A percentile compares a stretch with the other conserved stretches of the same genome.
These are phyloP conservation scores for Steinernema hermaphroditum DNA, from an alignment of 2,888 invertebrate genomes.

Conservation along the genomic window DNA sequence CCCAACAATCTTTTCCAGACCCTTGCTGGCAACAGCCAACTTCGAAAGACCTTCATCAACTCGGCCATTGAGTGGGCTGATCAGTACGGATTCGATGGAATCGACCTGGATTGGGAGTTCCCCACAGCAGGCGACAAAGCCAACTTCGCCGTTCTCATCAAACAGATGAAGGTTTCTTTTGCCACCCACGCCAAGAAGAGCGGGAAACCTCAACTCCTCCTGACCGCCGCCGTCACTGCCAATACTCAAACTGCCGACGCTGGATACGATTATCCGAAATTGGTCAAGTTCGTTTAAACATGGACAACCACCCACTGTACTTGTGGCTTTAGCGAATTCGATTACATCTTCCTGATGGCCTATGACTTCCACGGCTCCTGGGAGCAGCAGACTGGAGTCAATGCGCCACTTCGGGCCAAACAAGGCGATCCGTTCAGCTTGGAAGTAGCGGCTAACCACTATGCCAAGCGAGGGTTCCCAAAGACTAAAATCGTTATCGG, in stretches of 20 bases:
- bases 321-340: slow-evolving; percentile 44
- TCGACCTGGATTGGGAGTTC: slow-evolving; percentile 62
- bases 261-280: slow-evolving; percentile 78
- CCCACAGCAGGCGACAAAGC: slow-evolving; percentile 66
- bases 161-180: slow-evolving; percentile 54
- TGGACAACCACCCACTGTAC: no score
- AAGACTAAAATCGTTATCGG: slow-evolving; percentile 60
- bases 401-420: no score
- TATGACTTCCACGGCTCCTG: slow-evolving; percentile 60
- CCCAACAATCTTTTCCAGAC: slow-evolving; percentile 74
- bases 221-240: slow-evolving; percentile 83
- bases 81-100: no score
- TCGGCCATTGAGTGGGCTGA: slow-evolving; percentile 47
- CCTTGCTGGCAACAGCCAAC: slow-evolving; percentile 39
- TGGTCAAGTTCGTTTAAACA: slow-evolving; percentile 62
- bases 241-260: no score
- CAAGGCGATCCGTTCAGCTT: neutral
- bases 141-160: slow-evolving; percentile 31
- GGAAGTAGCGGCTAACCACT: slow-evolving; percentile 77
- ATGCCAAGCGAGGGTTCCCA: slow-evolving; percentile 68
- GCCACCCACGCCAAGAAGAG: slow-evolving; percentile 49
- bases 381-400: no score
- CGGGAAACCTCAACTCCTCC: slow-evolving; percentile 71
- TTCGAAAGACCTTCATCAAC: slow-evolving; percentile 71
- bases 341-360: slow-evolving; percentile 58